Evolutionary conservation across 2,888 invertebrate species (phyloP).

Genomic region (Drosophila lutescens): DNA sequence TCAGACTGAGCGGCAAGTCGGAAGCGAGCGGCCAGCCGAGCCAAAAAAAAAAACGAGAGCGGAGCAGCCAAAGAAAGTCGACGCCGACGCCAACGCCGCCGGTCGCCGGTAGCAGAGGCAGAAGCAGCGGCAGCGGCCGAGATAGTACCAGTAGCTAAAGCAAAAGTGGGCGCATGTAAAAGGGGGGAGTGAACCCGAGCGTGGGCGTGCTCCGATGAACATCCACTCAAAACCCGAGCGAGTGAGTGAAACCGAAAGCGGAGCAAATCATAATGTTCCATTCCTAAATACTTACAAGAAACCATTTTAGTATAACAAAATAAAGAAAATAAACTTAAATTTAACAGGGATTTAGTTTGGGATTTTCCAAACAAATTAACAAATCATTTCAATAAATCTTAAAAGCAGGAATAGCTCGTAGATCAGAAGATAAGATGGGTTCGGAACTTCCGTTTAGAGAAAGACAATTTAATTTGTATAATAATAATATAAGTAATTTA

Average conservation of each 20-base stretch:
- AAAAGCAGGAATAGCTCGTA: too few relatives aligned
- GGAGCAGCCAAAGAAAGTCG: conserved; percentile 41
- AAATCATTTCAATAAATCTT: too few relatives aligned
- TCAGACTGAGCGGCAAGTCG: conserved; percentile 67
- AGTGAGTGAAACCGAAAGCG: conserved; percentile 36
- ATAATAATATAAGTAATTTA: too few relatives aligned
- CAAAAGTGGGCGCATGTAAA: conserved; percentile 32
- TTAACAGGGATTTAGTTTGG: too few relatives aligned
- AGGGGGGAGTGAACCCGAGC: conserved; percentile 7
- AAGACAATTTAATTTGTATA: too few relatives aligned
- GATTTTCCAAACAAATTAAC: too few relatives aligned
- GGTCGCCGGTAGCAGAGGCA: conserved; percentile 37
- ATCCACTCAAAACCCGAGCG: conserved; percentile 24
- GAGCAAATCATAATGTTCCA: neutral
- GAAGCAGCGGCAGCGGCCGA: conserved; percentile 1
- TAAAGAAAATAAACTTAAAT: too few relatives aligned
- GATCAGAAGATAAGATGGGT: too few relatives aligned
- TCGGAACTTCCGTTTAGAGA: too few relatives aligned
- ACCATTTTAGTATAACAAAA: too few relatives aligned
- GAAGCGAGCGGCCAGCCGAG: conserved; percentile 49
- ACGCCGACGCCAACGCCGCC: conserved; percentile 24
- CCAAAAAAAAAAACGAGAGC: conserved; percentile 34
- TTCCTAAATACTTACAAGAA: too few relatives aligned
- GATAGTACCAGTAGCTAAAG: conserved; percentile 4
- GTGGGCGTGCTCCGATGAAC: conserved; percentile 13